These are phyloP conservation scores for Lasioglossum oenotherae DNA, from an alignment of 2,888 invertebrate genomes.

Conservation along the genomic window DNA sequence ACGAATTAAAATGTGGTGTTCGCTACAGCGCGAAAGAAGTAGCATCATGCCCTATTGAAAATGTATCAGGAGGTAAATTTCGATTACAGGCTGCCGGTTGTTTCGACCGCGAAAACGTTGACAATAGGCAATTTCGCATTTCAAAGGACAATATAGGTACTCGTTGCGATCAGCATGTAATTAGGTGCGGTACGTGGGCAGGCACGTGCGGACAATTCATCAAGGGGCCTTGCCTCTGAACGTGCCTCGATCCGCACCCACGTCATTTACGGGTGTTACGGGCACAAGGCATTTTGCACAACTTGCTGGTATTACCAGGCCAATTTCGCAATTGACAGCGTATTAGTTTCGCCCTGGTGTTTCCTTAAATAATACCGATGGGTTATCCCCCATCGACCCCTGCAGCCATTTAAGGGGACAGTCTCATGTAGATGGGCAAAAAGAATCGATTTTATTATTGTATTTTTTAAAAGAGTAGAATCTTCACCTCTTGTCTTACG, in stretches of 20 bases:
- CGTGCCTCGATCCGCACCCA: constrained; percentile 65
- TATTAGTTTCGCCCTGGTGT: constrained; percentile 49
- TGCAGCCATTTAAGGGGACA: background rate
- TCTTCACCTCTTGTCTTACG: background rate
- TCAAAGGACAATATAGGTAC: constrained; percentile 78
- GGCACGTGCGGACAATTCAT: constrained; percentile 84
- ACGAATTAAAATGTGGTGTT: constrained; percentile 16
- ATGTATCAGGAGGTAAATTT: constrained; percentile 65
- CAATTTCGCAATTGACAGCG: constrained; percentile 65
- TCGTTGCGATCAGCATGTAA: constrained; percentile 83
- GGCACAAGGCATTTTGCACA: constrained; percentile 70
- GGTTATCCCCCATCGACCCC: background rate
- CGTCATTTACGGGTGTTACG: constrained; percentile 76
- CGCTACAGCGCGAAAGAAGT: constrained; percentile 22
- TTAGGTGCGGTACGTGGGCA: constrained; percentile 81
- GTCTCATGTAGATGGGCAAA: background rate
- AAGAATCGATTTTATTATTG: background rate
- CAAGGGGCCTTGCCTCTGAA: constrained; percentile 77
- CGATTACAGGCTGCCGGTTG: constrained; percentile 65
- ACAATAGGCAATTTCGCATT: constrained; percentile 80
- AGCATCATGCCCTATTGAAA: constrained; percentile 51
- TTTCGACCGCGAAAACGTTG: constrained; percentile 76
- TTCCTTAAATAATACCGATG: constrained; percentile 33
- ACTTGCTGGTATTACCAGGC: constrained; percentile 63
- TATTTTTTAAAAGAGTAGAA: background rate